Conservation (phyloP, 2,113 vertebrate genomes). For the Macrotus californicus region DNA sequence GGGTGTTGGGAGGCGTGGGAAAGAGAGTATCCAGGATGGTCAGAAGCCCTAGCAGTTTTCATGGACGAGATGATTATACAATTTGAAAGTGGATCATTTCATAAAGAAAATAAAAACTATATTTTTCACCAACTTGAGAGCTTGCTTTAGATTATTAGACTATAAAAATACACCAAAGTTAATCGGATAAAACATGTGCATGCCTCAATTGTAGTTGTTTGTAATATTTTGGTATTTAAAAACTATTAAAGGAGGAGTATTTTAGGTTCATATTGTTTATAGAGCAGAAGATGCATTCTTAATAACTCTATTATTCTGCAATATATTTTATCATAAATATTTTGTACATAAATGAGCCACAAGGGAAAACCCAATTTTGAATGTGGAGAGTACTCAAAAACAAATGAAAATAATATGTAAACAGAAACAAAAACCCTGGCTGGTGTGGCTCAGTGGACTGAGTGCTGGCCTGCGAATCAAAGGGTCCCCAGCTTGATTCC, state of each 20-base stretch:
- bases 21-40: too few relatives aligned
- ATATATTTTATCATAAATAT: background rate
- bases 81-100: background rate
- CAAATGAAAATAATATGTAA: constrained; percentile 13
- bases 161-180: background rate
- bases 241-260: background rate
- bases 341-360: background rate
- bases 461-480: too few relatives aligned
- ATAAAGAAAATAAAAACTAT: background rate
- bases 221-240: constrained; percentile 16
- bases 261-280: background rate
- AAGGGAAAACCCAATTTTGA: background rate
- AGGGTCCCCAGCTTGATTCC: too few relatives aligned
- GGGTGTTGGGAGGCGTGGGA: background rate
- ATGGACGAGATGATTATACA: background rate
- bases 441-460: too few relatives aligned
- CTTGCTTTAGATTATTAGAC: background rate
- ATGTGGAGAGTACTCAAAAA: background rate
- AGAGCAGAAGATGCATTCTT: background rate
- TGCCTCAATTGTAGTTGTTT: background rate
- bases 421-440: background rate
- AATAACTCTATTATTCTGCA: background rate
- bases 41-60: background rate
- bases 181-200: background rate
- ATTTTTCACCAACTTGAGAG: background rate